These are phyloP conservation scores for Anguilla marmorata DNA, from an alignment of 2,797 vertebrate species.

Conservation along the genomic window DNA sequence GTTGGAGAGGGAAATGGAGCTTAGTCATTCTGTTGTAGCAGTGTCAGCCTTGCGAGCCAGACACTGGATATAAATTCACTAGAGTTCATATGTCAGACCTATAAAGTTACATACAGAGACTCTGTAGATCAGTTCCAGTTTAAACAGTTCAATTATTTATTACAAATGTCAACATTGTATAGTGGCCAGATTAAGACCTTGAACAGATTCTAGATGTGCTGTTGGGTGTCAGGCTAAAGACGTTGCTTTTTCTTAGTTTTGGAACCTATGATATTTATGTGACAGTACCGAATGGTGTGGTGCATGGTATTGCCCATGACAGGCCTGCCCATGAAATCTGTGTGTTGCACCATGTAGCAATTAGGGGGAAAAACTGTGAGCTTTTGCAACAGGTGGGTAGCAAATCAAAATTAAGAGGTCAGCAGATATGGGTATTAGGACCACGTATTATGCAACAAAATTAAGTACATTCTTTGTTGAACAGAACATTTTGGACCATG, in stretches of 20 bases:
- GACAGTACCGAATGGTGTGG: neutral
- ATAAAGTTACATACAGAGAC: neutral
- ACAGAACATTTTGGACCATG: no score
- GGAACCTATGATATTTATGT: neutral
- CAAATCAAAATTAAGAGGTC: neutral
- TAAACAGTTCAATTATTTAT: neutral
- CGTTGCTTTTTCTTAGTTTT: neutral
- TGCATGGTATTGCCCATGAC: neutral
- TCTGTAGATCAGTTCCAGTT: neutral
- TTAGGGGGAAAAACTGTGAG: neutral
- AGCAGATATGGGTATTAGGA: no score
- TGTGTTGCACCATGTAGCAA: neutral
- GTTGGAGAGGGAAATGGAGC: neutral
- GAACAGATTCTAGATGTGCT: neutral
- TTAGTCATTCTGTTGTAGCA: neutral
- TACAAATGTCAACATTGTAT: neutral
- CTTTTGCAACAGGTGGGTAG: neutral
- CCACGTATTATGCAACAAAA: no score
- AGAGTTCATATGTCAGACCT: neutral
- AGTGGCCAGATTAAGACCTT: neutral
- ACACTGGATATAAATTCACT: neutral
- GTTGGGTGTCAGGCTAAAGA: neutral
- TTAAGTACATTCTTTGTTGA: no score
- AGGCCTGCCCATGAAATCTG: neutral
- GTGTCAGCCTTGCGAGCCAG: neutral